phyloP scores from a whole-genome alignment of 2,113 vertebrate genomes.

The Nerophis ophidion region DNA sequence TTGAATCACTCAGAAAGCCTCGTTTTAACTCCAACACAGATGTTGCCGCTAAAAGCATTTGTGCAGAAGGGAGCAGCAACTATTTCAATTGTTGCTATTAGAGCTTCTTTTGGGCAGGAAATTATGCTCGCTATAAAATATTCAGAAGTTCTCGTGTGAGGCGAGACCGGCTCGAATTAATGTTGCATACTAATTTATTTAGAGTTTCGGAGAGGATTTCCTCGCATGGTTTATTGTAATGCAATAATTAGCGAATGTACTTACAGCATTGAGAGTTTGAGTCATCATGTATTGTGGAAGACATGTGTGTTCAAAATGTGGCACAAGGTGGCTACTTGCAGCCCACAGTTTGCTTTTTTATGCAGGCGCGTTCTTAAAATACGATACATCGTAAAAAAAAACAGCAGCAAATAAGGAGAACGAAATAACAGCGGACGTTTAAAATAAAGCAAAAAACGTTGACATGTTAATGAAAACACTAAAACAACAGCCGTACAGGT shows the following conservation, averaged over 20 bases:
- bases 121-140: conserved; percentile 48
- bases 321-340: no score
- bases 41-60: conserved; percentile 17
- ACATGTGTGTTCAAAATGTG: no score
- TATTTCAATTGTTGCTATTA: conserved; percentile 56
- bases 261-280: no score
- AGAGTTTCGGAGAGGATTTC: neutral
- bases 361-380: no score
- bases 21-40: conserved; percentile 1
- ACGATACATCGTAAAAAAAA: no score
- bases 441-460: neutral
- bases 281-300: neutral
- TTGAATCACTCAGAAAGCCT: neutral
- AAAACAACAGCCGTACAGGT: no score
- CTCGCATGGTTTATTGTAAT: neutral
- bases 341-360: no score
- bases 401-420: no score
- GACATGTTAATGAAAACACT: conserved; percentile 31
- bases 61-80: conserved; percentile 29
- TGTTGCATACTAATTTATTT: neutral
- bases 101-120: conserved; percentile 15
- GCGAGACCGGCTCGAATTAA: conserved; percentile 14
- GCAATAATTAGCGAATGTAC: neutral
- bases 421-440: no score
- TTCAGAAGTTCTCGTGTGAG: conserved; percentile 31